Base-by-base conservation (phyloP, 1,140 invertebrate genomes). In the Spodoptera litura region DNA sequence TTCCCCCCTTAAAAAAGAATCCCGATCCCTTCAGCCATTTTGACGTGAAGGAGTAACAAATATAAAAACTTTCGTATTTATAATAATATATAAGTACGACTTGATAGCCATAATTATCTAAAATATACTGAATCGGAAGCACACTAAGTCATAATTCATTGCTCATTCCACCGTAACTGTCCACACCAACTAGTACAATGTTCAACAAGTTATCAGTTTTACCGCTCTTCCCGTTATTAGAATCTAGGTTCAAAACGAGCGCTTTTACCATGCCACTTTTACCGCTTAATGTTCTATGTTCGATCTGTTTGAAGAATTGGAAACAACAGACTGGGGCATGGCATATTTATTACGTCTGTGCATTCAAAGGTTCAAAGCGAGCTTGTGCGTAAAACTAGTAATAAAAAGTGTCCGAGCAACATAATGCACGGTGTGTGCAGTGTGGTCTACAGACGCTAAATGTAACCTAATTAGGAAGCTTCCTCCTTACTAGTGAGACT, bases 391-490 rank as follows among this genome's bases (percentile, higher is more conserved):
- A 59, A 64, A 75, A 75, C 15, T 49, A 9, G 11, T 75, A 75
- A 75, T 75, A 75, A 75, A 75, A 75, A 75, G 58, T 38, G 49
- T 64, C 38, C 73, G 59, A 53, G 49, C 73, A 38, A 75, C 72
- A 53, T 75, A 75, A 53, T 64, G 62, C 59, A 75, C 27, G 73
- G 15, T 55, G 72, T 74, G 38, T 44, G 38, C 38, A 44, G 6
- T 44, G 38, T 44, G 38, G 5, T 8, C 2, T 44, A 6, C 38
- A 44, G 13, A 75, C 62, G 73, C 44, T 64, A 75, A 74, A 75
- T n/a, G 49, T 64, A 59, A 75, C 59, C 73, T 64, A 75, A 75
- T 75, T 75, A 75, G 73, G 73, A 52, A 9, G 27, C 73, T 75
- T 75, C 73, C 73, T 74, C 70, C 20, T 61, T 59, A n/a, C 12